Evolutionary conservation across 2,113 vertebrate species (phyloP), one percentile per base, ranked within the genome.

Genomic region (Cavia aperea): DNA sequence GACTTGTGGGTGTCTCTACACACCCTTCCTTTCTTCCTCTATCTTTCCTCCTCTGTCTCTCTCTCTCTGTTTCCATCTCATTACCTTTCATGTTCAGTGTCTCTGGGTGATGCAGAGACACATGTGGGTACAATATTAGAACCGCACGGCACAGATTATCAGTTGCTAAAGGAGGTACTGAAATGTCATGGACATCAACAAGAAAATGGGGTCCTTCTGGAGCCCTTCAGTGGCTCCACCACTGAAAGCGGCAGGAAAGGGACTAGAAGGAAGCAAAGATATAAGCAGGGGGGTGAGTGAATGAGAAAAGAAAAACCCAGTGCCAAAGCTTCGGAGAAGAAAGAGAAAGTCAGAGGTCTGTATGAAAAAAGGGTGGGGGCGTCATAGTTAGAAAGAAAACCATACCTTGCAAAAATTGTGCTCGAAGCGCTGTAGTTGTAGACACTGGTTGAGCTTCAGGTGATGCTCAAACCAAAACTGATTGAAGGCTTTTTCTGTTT

Each of bases 341-440:
- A 65, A 90, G 70, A 81, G 70, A 73, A 75, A 86, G 51, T 10
- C 43, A 92, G 49, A 91, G 4, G 29, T 36, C 49, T 4, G 7
- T n/a, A 81, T 18, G 36, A 88, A 46, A 70, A 60, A 60, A 60
- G 7, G 21, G 7, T 2, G 21, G 21, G 33, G 36, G 79, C 84
- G 51, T 33, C 84, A 63, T 60, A 95, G 58, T 89, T 66, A 83
- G 93, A 4, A 77, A 95, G 70, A 88, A 93, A 73, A 43, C 62
- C 92, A 68, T 97, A 99, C 99, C 98, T 99, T 98, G 98, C 98
- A 98, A 96, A 99, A 99, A 96, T 98, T 98, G 31, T 98, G 98
- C 85, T 99, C 99, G 97, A 99, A 99, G 96, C 98, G 98, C 7
- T 98, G 98, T n/a, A 99, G 98, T 96, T 99, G 99, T 90, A 99